Percentiles rank a stretch among this genome's conserved stretches.
Conservation (phyloP, 2,888 invertebrate genomes). For the Malthinus seriepunctatus region DNA sequence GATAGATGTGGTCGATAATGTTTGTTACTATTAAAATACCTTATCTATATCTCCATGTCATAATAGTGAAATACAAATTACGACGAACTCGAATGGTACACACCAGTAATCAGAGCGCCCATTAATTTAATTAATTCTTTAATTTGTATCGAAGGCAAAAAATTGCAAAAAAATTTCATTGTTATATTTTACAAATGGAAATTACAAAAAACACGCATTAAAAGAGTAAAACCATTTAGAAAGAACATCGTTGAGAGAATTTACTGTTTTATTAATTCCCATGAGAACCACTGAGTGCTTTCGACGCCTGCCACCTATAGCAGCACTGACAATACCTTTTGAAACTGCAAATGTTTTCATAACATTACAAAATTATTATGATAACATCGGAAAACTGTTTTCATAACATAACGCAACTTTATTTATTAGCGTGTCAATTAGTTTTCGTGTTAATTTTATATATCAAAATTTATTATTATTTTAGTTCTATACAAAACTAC, state of each 20-base stretch:
- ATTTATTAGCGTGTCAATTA: background rate
- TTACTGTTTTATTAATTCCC: conserved; percentile 22
- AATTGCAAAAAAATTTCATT: too few species aligned
- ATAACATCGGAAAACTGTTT: conserved; percentile 22
- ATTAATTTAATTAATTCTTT: too few species aligned
- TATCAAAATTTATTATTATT: too few species aligned
- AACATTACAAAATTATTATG: conserved; percentile 29
- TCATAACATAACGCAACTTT: background rate
- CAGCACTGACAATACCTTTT: conserved; percentile 27
- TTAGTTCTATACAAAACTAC: too few species aligned
- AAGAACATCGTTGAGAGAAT: conserved; percentile 1
- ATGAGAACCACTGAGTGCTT: conserved; percentile 31
- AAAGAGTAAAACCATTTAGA: too few species aligned
- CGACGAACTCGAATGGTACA: too few species aligned
- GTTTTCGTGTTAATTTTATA: background rate
- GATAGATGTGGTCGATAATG: conserved; percentile 36
- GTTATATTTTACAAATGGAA: too few species aligned
- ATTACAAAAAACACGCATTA: too few species aligned
- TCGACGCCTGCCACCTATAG: conserved; percentile 26
- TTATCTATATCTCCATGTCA: conserved; percentile 40
- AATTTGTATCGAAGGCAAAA: too few species aligned
- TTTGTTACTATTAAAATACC: conserved; percentile 43
- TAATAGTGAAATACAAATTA: conserved; percentile 41
- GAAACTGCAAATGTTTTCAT: conserved; percentile 16
- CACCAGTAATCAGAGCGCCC: too few species aligned